Evolutionary conservation across 2,113 vertebrate species (phyloP).

Genomic region (Odontesthes bonariensis): DNA sequence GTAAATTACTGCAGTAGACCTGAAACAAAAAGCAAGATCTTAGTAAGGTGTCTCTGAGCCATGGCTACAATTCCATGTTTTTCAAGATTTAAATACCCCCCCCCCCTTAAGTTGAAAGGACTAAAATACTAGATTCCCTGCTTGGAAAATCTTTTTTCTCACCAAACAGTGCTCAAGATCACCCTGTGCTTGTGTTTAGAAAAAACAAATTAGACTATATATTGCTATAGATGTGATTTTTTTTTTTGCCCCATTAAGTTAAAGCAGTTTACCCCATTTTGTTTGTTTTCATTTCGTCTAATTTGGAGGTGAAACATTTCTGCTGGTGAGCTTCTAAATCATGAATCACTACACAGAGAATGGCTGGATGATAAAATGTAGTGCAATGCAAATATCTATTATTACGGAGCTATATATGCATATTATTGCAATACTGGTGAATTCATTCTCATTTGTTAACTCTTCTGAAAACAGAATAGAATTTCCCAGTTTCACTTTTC

Average conservation of each 20-base stretch:
- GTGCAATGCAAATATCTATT: not conserved
- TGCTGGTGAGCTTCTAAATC: constrained; percentile 17
- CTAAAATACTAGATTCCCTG: too few relatives aligned
- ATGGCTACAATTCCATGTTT: too few relatives aligned
- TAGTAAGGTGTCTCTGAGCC: too few relatives aligned
- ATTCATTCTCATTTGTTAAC: constrained; percentile 18
- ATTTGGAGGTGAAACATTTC: not conserved
- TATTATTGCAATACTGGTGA: constrained; percentile 5
- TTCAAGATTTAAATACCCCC: too few relatives aligned
- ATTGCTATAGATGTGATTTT: not conserved
- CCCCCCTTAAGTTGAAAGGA: too few relatives aligned
- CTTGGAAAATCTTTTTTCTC: too few relatives aligned
- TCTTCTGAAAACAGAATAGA: constrained; percentile 42
- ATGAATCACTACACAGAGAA: constrained; percentile 5
- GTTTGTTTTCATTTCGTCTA: constrained; percentile 21
- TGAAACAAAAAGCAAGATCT: too few relatives aligned
- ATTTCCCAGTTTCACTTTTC: constrained; percentile 17
- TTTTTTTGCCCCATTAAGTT: not conserved
- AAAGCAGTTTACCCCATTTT: not conserved
- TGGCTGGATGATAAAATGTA: not conserved
- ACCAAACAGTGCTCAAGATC: not conserved
- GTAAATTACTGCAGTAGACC: too few relatives aligned
- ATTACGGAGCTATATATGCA: constrained; percentile 18
- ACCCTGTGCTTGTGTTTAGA: not conserved
- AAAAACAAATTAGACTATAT: constrained; percentile 1